These are phyloP conservation scores for Tetranychus piercei DNA, from an alignment of 2,888 invertebrate genomes.

Conservation along the genomic window DNA sequence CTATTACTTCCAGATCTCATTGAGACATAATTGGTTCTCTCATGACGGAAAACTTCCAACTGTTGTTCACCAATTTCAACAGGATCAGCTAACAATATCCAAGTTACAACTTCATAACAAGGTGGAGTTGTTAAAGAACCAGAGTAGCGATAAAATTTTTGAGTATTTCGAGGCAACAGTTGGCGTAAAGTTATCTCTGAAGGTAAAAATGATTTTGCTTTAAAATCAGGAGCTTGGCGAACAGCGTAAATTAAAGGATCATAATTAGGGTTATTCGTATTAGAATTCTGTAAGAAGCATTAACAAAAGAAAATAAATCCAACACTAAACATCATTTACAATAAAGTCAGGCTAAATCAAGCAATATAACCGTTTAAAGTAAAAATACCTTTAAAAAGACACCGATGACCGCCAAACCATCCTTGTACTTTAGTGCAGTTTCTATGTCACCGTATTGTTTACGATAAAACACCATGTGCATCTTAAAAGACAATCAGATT, in stretches of 20 bases:
- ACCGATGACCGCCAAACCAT: background rate
- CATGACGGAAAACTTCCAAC: background rate
- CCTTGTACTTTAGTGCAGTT: background rate
- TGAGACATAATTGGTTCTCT: background rate
- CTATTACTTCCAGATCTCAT: background rate
- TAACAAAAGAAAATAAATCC: background rate
- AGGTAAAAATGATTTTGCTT: background rate
- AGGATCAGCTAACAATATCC: background rate
- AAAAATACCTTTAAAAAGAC: background rate
- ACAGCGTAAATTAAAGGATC: background rate
- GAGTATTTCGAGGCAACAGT: constrained; percentile 1
- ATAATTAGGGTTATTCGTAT: background rate
- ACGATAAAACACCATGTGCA: background rate
- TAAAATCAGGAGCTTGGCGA: background rate
- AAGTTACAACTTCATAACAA: background rate
- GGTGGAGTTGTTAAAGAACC: constrained; percentile 2
- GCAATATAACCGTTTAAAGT: background rate
- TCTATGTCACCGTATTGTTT: constrained; percentile 2
- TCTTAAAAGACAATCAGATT: background rate
- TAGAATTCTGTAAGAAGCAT: background rate
- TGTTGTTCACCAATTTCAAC: background rate
- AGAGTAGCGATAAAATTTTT: constrained; percentile 2
- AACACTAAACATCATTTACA: background rate
- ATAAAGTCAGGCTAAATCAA: background rate
- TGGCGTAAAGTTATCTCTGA: background rate